Conservation (phyloP, 2,797 vertebrate genomes). For the Thripadectes ignobilis region DNA sequence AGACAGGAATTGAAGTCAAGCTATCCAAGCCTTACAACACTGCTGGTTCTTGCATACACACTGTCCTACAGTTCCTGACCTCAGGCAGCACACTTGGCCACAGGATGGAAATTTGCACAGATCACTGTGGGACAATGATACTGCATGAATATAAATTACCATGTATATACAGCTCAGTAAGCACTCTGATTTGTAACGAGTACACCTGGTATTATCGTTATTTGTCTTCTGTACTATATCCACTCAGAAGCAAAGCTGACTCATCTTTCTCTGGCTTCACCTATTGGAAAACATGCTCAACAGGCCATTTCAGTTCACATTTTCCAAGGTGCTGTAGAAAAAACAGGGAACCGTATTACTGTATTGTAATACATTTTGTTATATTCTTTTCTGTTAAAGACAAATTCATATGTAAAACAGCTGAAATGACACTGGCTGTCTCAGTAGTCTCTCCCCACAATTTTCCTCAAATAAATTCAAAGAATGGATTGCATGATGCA, state of each 20-base stretch:
- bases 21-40: neutral
- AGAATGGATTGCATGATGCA: neutral
- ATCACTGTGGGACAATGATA: neutral
- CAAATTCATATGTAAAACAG: neutral
- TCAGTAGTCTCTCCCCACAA: neutral
- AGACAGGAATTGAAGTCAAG: neutral
- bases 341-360: neutral
- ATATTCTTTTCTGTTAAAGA: neutral
- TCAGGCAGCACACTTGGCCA: neutral
- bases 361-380: neutral
- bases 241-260: neutral
- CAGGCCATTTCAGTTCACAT: neutral
- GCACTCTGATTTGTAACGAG: neutral
- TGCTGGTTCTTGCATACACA: neutral
- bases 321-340: neutral
- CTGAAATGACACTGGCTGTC: neutral
- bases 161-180: neutral
- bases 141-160: neutral
- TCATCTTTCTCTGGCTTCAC: neutral
- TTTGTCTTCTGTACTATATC: neutral
- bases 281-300: neutral
- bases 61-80: neutral
- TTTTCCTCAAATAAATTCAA: neutral
- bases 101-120: rapidly evolving
- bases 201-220: neutral